Evolutionary conservation across 2,797 vertebrate species (phyloP).

Genomic region (Hydrocynus forskahlii): DNA sequence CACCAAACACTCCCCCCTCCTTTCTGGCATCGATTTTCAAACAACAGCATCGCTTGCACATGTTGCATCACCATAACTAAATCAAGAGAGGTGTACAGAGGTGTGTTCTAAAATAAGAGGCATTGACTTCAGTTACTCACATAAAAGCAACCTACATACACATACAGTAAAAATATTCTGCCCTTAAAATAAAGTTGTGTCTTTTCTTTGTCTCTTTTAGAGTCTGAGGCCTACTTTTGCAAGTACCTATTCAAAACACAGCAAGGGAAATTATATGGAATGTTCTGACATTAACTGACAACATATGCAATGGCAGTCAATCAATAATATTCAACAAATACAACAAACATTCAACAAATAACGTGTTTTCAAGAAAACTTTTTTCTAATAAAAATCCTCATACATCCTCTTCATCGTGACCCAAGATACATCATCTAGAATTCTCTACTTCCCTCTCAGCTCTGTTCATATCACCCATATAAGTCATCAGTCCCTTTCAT

Average conservation of each 20-base stretch:
- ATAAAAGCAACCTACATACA: slow-evolving; percentile 9
- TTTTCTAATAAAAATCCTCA: no score
- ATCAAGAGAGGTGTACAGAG: neutral
- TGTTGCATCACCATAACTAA: neutral
- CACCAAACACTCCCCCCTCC: neutral
- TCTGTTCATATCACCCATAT: no score
- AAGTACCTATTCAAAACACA: neutral
- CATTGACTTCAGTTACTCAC: neutral
- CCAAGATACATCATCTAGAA: no score
- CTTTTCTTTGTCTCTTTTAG: neutral
- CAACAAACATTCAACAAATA: no score
- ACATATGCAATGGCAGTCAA: no score
- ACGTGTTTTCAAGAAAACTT: no score
- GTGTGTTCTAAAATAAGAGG: neutral
- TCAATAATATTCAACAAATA: no score
- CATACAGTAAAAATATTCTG: neutral
- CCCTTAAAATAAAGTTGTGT: neutral
- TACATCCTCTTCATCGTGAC: no score
- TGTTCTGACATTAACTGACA: no score
- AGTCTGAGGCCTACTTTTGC: neutral
- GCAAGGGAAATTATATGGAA: no score
- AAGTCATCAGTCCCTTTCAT: no score
- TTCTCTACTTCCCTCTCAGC: no score
- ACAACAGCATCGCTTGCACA: neutral
- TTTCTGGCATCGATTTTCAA: neutral